Base-by-base conservation (phyloP, 2,113 vertebrate genomes). In the Misgurnus anguillicaudatus region DNA sequence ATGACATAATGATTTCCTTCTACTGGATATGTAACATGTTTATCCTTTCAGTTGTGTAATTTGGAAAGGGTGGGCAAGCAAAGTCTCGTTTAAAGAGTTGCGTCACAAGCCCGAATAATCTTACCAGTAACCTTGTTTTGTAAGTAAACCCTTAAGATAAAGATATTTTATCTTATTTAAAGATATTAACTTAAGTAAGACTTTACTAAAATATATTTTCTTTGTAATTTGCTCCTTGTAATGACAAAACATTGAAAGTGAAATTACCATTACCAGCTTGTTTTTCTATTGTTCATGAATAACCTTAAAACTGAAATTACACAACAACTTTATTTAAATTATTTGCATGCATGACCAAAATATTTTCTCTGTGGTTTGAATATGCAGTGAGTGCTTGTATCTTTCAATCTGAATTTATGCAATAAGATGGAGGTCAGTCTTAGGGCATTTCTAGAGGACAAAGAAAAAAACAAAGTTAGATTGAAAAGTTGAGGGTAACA, bases 1-100 rank as follows among this genome's bases (percentile, higher is more conserved):
- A 48, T 19, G 19, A 31, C 11, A 75, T 31, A 51, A 38, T 51
- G 1, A 64, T 63, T 64, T 64, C 19, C 55, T 24, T 47, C 6
- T 5, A 19, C 11, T 31, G 13, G 55, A 60, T 3, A 1, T 72
- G 19, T n/a, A 38, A 24, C 67, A 71, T 39, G 58, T 65, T 48
- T 42, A 24, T 55, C 8, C 14, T 19, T 61, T 71, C 31, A 9
- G 77, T 80, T 80, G 68, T 72, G 69, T 80, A 80, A 80, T 58
- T 48, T 48, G 39, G n/a, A 47, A 10, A 53, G 47, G 41, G 38
- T 39, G 17, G 53, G 21, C 66, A 79, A 14, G 78, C 78, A 74
- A 47, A 74, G 76, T 39, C 51, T 71, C 41, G 81, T 61, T 69
- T 11, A 39, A 38, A 45, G 24, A 36, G 70, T 83, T 79, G 57